A percentile compares a stretch with the other conserved stretches of the same genome.
Conservation (phyloP, 2,113 vertebrate species). For the Eolophus roseicapilla region DNA sequence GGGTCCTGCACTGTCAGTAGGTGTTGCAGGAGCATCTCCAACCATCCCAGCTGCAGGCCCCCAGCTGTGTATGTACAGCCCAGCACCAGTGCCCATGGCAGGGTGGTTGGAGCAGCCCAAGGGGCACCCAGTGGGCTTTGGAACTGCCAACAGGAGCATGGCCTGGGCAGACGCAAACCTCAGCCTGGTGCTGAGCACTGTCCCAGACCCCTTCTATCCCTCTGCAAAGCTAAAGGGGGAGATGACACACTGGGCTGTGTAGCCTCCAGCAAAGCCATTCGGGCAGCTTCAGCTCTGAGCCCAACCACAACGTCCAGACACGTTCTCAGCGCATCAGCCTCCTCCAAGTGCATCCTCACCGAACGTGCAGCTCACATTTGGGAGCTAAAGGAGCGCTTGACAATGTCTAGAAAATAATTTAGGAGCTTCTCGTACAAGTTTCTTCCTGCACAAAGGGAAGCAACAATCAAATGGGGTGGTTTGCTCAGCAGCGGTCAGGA, state of each 20-base stretch:
- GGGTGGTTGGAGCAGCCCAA: background rate
- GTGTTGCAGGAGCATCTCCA: background rate
- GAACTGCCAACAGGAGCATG: fast-evolving
- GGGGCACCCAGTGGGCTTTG: too few species aligned
- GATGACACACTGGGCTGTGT: fast-evolving
- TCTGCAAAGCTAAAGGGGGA: background rate
- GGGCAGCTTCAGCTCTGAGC: background rate
- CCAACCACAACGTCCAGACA: background rate
- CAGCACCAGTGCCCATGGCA: fast-evolving
- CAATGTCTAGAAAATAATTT: background rate
- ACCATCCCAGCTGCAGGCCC: background rate
- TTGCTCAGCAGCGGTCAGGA: background rate
- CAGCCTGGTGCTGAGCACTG: fast-evolving
- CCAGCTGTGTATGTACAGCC: background rate
- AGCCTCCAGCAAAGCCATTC: background rate
- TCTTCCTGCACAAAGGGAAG: background rate
- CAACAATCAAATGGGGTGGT: background rate
- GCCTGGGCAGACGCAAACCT: background rate
- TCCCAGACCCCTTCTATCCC: background rate
- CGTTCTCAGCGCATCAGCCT: background rate
- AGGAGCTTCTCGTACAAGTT: background rate
- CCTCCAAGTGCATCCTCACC: background rate
- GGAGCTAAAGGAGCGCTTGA: background rate
- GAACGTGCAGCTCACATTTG: too few species aligned
- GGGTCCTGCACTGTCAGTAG: fast-evolving